Evolutionary conservation across 2,797 vertebrate species (phyloP).

Genomic region (Benthosema pterotum): DNA sequence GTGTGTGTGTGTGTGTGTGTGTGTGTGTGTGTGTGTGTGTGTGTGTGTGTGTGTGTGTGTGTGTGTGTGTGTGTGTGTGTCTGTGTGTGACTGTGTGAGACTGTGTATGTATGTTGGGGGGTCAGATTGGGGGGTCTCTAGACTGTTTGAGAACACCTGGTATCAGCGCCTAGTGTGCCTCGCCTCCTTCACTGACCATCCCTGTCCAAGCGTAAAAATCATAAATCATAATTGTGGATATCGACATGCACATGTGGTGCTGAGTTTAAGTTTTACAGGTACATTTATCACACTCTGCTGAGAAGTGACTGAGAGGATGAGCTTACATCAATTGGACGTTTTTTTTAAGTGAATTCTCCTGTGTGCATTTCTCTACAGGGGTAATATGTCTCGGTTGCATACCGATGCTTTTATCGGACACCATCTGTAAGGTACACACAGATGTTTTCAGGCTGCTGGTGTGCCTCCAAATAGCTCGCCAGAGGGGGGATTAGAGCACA

Average conservation of each 20-base stretch:
- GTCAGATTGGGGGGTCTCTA: too few relatives aligned
- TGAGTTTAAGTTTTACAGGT: slow-evolving; percentile 31
- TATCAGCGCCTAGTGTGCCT: background rate
- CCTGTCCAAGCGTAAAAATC: slow-evolving; percentile 23
- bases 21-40: too few relatives aligned
- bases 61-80: too few relatives aligned
- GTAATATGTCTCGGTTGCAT: slow-evolving; percentile 49
- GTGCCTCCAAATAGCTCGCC: slow-evolving; percentile 45
- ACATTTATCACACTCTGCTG: slow-evolving; percentile 41
- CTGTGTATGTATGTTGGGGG: too few relatives aligned
- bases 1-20: too few relatives aligned
- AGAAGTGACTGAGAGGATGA: slow-evolving; percentile 15
- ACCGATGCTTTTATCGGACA: slow-evolving; percentile 48
- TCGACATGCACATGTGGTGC: slow-evolving; percentile 18
- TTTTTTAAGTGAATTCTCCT: slow-evolving; percentile 27
- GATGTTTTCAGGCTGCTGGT: slow-evolving; percentile 54
- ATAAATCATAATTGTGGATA: slow-evolving; percentile 32
- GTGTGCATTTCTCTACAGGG: slow-evolving; percentile 50
- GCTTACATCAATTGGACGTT: slow-evolving; percentile 30
- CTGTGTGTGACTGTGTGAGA: too few relatives aligned
- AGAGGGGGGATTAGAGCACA: slow-evolving; percentile 57
- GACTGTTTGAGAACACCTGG: background rate
- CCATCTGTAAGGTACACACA: slow-evolving; percentile 53
- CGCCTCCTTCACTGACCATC: background rate
- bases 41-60: too few relatives aligned